Evolutionary conservation across 2,888 invertebrate genomes (phyloP), one percentile per base, ranked within the genome.

Genomic region (Callinectes sapidus): DNA sequence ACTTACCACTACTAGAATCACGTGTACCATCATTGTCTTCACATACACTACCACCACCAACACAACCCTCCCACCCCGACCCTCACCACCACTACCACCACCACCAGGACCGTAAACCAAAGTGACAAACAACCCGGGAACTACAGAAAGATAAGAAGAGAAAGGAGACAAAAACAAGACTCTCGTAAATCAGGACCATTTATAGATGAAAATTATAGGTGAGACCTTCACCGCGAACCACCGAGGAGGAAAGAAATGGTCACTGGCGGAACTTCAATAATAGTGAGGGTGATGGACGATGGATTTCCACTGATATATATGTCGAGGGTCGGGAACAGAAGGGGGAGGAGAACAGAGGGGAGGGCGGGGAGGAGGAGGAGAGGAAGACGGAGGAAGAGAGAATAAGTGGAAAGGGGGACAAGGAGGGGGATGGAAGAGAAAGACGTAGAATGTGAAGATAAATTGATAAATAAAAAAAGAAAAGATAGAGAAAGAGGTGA

Each of bases 181-280:
- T 71, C 71, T 8, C 71, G 18, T 71, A 71, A 71, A 71, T 71
- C 71, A 28, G n/a, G 23, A 18, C 23, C 71, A 71, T 71, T 71
- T 71, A 71, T n/a, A 71, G 71, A 28, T 10, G 71, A 71, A 71
- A 71, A 71, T 71, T 23, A 71, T 71, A 28, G 71, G 71, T 71
- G 10, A 28, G 71, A 28, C 28, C 71, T 28, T 71, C 71, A 28
- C n/a, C 28, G 71, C n/a, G 71, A 71, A 28, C 71, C 28, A 28
- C 71, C n/a, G 71, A 71, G 71, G 28, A 71, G 71, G n/a, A 71
- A 71, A 71, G 71, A 28, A 71, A 71, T 23, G 71, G 71, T 28
- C n/a, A 28, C 23, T 71, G n/a, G n/a, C 28, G 71, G 71, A 28
- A 28, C 71, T 28, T 71, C 28, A n/a, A 71, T 71, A 71, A 71